Evolutionary conservation across 1,140 invertebrate genomes (phyloP), one percentile per base, ranked within the genome.

Genomic region (Lordiphosa mommai): DNA sequence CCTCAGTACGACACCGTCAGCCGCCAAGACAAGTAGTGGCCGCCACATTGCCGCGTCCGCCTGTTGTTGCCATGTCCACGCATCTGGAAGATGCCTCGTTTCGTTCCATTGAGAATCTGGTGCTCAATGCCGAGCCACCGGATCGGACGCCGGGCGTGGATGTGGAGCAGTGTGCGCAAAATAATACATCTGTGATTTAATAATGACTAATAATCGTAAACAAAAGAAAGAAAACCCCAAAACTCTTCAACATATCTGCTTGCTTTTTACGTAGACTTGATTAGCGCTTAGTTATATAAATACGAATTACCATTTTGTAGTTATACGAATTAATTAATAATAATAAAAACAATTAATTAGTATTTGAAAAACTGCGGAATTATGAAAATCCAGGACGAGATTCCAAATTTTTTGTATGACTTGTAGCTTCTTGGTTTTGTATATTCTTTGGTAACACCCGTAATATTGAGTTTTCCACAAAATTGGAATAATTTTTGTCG

Each of bases 61-160:
- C 55, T 4, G 37, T 50, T 1, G 23, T 86, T 79, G 13, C 86
- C 69, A 48, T 77, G 74, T 61, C 67, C 57, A 80, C 72, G 4
- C 79, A 85, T 36, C 37, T 79, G 41, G 80, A 84, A 38, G 80
- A 82, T 48, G 65, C 61, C 20, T 74, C 79, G 4, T 88, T 86
- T 30, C 72, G 86, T 16, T 91, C 91, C n/a, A 88, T 91, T 12
- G 91, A 92, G 57, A 91, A 92, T 77, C 87, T 92, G 20, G 91
- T 92, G 30, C 89, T 91, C 47, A 91, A 91, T 33, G 92, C 90
- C 0, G 91, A 90, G 36, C 92, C 92, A 5, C 91, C 92, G 37
- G 90, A 90, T 23, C 60, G 76, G 48, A 85, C 80, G 32, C 79
- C 79, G 2, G 79, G 80, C 4, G 79, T 85, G 30, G 69, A 46